A percentile compares a stretch with the other conserved stretches of the same genome.
Conservation (phyloP, 2,113 vertebrate genomes). For the Xyrauchen texanus region DNA sequence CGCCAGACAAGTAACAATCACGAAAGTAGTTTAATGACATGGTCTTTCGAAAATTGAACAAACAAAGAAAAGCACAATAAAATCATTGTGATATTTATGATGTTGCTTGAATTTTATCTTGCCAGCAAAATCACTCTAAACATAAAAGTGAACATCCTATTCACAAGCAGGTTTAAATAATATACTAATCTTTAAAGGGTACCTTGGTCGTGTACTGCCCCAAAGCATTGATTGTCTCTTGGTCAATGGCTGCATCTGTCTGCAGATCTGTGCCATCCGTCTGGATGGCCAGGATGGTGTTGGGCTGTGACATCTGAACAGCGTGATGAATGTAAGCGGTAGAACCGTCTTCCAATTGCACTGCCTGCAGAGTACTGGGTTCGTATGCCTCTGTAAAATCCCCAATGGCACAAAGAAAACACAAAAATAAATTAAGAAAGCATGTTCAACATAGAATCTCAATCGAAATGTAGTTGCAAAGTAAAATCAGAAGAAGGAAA, state of each 20-base stretch:
- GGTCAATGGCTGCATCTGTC: slow-evolving; percentile 85
- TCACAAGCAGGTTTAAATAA: too few species aligned
- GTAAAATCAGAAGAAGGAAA: background rate
- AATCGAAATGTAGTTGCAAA: too few species aligned
- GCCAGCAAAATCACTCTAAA: too few species aligned
- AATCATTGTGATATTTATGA: too few species aligned
- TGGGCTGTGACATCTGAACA: slow-evolving; percentile 90
- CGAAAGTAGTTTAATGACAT: too few species aligned
- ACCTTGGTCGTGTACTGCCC: slow-evolving; percentile 96
- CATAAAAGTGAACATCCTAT: too few species aligned
- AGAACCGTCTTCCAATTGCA: slow-evolving; percentile 95
- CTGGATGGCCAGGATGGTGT: slow-evolving; percentile 94
- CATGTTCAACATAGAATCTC: background rate
- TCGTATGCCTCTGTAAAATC: slow-evolving; percentile 84
- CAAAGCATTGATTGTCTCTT: slow-evolving; percentile 91
- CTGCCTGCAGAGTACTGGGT: slow-evolving; percentile 89
- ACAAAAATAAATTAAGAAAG: background rate
- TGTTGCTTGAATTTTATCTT: too few species aligned
- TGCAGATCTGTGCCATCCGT: slow-evolving; percentile 91
- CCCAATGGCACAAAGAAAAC: background rate
- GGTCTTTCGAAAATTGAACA: too few species aligned
- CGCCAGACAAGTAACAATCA: too few species aligned
- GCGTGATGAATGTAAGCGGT: slow-evolving; percentile 98
- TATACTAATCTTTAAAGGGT: slow-evolving; percentile 18
- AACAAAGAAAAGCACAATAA: too few species aligned